Base-by-base conservation (phyloP, 2,113 vertebrate species). In the Oceanites oceanicus region DNA sequence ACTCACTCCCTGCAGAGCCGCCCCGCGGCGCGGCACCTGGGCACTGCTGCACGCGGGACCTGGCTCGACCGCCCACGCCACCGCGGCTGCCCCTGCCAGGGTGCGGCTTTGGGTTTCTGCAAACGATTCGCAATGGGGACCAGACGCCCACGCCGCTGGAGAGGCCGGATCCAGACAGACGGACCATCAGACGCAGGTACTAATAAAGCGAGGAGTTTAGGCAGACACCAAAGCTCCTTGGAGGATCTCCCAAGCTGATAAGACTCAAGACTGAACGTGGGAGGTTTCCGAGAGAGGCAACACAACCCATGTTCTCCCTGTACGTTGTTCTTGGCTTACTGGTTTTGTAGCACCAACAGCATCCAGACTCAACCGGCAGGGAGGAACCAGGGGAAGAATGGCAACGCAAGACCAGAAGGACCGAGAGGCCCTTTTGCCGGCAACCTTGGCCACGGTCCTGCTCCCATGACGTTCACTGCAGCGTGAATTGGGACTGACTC, bases 401-500 rank as follows among this genome's bases (percentile, higher is more conserved):
- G 21, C 36, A 25, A 32, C 1, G 1, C 9, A 21, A 15, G 29
- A 16, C 3, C 52, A 62, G 59, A 49, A 68, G 49, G 40, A 53
- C 20, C 5, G 0, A 15, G n/a, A 29, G 12, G 18, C 16, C 36
- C 19, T 34, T 49, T 5, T 15, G 66, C 36, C 15, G 61, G n/a
- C 29, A 26, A n/a, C 23, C 21, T 20, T 11, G 8, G 42, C 34
- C 29, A 13, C 2, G 0, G 52, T 11, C 68, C 40, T 10, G 15
- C 55, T 14, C 20, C 50, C 3, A 1, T 2, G 77, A 20, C 0
- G 3, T 19, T 47, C 23, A 0, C 36, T 3, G 30, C 52, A 16
- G 71, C 0, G 3, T 13, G 6, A 66, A 16, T 0, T 0, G 20
- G 27, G 36, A 14, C 15, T 2, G 15, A 3, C 9, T 18, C 38